These are phyloP conservation scores for Palloptera scutellata DNA, from an alignment of 2,888 invertebrate genomes.

Conservation along the genomic window DNA sequence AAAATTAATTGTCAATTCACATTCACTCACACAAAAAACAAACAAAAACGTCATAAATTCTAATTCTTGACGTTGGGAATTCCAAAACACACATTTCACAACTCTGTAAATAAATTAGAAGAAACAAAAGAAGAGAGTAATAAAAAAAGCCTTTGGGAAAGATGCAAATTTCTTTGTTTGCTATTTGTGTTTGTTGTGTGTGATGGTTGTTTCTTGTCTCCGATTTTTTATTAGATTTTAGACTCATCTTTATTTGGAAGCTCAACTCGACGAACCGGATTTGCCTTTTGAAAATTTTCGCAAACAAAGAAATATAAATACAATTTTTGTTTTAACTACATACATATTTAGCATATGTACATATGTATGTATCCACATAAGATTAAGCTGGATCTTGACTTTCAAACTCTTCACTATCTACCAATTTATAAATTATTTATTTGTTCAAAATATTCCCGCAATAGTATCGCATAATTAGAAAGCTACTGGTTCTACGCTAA, in stretches of 20 bases:
- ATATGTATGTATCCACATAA: not conserved
- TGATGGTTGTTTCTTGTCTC: not conserved
- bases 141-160: constrained; percentile 4
- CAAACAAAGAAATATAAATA: not conserved
- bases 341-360: too few relatives aligned
- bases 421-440: not conserved
- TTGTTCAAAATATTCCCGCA: not conserved
- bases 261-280: constrained; percentile 27
- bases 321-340: constrained; percentile 2
- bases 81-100: constrained; percentile 19
- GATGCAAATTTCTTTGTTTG: constrained; percentile 23
- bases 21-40: not conserved
- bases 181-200: not conserved
- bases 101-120: constrained; percentile 10
- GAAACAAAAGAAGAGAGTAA: constrained; percentile 8
- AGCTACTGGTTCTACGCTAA: constrained; percentile 29
- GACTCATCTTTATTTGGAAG: constrained; percentile 1
- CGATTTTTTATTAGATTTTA: not conserved
- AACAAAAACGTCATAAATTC: constrained; percentile 21
- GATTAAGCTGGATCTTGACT: constrained; percentile 1
- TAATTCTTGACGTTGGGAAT: constrained; percentile 29
- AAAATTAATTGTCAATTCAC: constrained; percentile 12
- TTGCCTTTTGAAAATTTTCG: constrained; percentile 1
- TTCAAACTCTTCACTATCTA: not conserved
- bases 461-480: not conserved